Evolutionary conservation across 2,113 vertebrate species (phyloP).

Genomic region (Eulemur macaco): DNA sequence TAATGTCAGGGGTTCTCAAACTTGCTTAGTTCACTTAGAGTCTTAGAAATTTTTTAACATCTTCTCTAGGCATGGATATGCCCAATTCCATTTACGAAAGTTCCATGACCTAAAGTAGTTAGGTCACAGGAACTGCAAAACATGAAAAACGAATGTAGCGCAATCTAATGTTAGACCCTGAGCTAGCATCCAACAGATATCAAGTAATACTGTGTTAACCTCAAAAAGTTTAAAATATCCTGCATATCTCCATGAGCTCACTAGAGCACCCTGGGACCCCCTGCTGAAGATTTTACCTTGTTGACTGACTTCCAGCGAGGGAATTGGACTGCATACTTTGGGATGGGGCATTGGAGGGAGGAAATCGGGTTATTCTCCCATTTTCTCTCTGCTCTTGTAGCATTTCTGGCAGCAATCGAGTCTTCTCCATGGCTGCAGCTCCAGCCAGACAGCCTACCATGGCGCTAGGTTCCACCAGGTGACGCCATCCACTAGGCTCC

Average conservation of each 20-base stretch:
- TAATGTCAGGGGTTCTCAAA: neutral
- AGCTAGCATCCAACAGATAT: neutral
- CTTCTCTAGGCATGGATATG: neutral
- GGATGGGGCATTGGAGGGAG: neutral
- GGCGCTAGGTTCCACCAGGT: neutral
- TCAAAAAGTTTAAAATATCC: neutral
- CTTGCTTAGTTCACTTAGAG: neutral
- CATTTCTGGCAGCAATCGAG: neutral
- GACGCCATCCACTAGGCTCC: neutral
- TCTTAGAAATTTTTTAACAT: neutral
- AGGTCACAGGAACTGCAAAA: neutral
- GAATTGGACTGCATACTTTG: neutral
- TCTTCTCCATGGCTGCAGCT: neutral
- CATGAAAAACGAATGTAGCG: neutral
- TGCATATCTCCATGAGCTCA: neutral
- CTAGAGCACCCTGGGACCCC: neutral
- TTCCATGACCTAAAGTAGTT: neutral
- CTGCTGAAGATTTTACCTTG: neutral
- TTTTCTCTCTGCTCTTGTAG: neutral
- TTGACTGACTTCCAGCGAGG: neutral
- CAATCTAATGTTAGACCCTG: neutral
- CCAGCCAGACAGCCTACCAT: neutral
- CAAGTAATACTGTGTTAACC: neutral
- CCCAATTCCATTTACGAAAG: neutral
- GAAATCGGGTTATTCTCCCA: neutral